Evolutionary conservation across 2,113 vertebrate species (phyloP), one percentile per base, ranked within the genome.

Genomic region (Micromys minutus): DNA sequence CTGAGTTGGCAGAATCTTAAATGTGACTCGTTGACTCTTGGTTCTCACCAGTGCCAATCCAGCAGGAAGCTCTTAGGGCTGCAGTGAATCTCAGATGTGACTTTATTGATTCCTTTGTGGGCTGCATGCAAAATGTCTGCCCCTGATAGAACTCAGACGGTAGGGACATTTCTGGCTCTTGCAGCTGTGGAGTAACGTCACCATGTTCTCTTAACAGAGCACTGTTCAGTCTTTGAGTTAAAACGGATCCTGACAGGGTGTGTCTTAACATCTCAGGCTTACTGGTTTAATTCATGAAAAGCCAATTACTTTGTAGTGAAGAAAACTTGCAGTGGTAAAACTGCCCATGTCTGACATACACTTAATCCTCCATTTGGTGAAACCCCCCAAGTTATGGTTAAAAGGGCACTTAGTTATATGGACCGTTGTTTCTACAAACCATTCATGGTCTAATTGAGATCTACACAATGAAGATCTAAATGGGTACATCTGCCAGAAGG

Each of bases 1-100:
- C 88, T 92, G 92, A 96, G 72, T 94, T 93, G 75, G 92, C 86
- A 86, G 26, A 93, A 96, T 86, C 90, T 86, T 86, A 63, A 79
- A 90, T 69, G 83, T 63, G 42, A 88, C 93, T 88, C 92, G 79
- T 63, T 36, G 24, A 63, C 55, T 95, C 71, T 71, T 96, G n/a
- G 29, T 93, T 87, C 88, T 95, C 77, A 91, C 90, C n/a, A 55
- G 55, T 79, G 91, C 87, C 90, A 87, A 94, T 69, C 83, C 75
- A 67, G 71, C 59, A 93, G n/a, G 75, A 94, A 96, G 77, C n/a
- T 61, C 72, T 86, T 79, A 83, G n/a, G 19, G 42, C 47, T 24
- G 83, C 91, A 89, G 89, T 96, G 88, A 83, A 90, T 67, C 24
- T 34, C 77, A 7, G 16, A 29, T 84, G 76, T 61, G 11, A 50